phyloP scores from a whole-genome alignment of 2,797 vertebrate genomes.

The Gephyroberyx darwinii region DNA sequence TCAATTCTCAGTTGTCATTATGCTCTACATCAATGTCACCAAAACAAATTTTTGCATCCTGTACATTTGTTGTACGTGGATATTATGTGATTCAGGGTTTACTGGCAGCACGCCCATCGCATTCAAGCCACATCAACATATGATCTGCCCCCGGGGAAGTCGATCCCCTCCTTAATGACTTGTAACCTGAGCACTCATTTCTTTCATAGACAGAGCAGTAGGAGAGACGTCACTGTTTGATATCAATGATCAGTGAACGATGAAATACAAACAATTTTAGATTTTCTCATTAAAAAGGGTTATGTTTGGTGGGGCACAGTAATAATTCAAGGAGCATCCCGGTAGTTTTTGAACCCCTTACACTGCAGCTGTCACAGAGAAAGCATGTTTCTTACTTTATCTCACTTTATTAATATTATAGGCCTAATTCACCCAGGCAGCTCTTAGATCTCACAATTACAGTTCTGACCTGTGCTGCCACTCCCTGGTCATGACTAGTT shows the following conservation, averaged over 20 bases:
- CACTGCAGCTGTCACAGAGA: constrained; percentile 17
- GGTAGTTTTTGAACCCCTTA: background rate
- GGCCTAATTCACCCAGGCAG: too few relatives aligned
- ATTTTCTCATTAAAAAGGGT: background rate
- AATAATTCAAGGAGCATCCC: constrained; percentile 21
- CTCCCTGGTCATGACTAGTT: constrained; percentile 49
- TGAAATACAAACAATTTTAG: background rate
- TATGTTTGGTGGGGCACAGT: constrained; percentile 5
- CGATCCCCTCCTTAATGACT: constrained; percentile 44
- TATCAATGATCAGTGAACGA: constrained; percentile 31
- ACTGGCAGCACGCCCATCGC: constrained; percentile 19
- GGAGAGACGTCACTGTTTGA: constrained; percentile 22
- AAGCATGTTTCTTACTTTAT: constrained; percentile 12
- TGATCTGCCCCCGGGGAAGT: constrained; percentile 33
- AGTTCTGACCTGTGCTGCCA: constrained; percentile 42
- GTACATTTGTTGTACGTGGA: constrained; percentile 22
- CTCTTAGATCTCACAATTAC: too few relatives aligned
- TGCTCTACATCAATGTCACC: background rate
- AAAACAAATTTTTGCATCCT: constrained; percentile 12
- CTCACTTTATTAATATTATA: background rate
- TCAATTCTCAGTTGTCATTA: too few relatives aligned
- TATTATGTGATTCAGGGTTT: constrained; percentile 25
- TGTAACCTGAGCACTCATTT: constrained; percentile 45
- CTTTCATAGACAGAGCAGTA: constrained; percentile 24
- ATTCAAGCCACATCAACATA: constrained; percentile 29